Base-by-base conservation (phyloP, 2,888 invertebrate genomes). In the Drosophila monieri region DNA sequence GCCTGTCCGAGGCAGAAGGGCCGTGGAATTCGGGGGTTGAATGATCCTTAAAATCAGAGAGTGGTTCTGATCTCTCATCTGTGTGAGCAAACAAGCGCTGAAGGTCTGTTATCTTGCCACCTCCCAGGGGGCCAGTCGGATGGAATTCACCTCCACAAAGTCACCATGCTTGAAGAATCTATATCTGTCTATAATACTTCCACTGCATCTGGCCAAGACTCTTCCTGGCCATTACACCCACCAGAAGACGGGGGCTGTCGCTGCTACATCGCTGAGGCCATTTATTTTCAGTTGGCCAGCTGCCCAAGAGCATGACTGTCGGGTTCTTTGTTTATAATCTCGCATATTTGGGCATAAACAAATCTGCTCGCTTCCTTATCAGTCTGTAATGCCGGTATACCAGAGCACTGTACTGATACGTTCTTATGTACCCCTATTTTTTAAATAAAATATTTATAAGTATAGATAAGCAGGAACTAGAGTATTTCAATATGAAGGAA, bases 221-320 rank as follows among this genome's bases (percentile, higher is more conserved):
- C 47, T 80, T 85, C 83, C 85, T 60, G 81, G 59, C 58, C 35
- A 68, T 78, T 85, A 77, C 85, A 78, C 78, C 74, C 83, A 78
- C 79, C 56, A 44, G 52, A 49, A 54, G 32, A 53, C 12, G 35
- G n/a, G 5, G n/a, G 61, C 53, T 53, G 71, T 43, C 44, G 44
- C 30, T 72, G 54, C 71, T 77, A 53, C 70, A 53, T 18, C 18
- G 54, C 47, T 60, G 47, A 71, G 30, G 12, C 51, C 51, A 56
- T 72, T 61, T 65, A 58, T 56, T 68, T 79, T 68, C 21, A 47
- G 56, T 85, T 81, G 81, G 81, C 81, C 70, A 70, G 67, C 47
- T 81, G 81, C 81, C 81, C 85, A 76, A 67, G 76, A 74, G 81
- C 80, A 81, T 81, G 81, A 81, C 85, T 86, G 74, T 81, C 73